Conservation (phyloP, 1,140 invertebrate genomes). For the Dreissena rostriformis region DNA sequence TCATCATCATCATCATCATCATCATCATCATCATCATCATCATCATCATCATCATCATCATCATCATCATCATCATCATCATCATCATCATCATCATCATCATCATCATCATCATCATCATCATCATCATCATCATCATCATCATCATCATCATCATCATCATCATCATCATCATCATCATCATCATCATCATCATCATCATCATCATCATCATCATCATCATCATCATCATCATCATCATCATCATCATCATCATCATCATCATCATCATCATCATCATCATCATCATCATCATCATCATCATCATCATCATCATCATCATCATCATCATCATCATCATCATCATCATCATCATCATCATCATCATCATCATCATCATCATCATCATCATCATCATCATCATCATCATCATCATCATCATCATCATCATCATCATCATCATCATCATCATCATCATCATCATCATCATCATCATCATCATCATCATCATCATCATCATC, state of each 20-base stretch:
- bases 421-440: slow-evolving; percentile 43
- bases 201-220: slow-evolving; percentile 42
- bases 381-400: slow-evolving; percentile 42
- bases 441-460: slow-evolving; percentile 42
- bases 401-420: slow-evolving; percentile 39
- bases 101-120: slow-evolving; percentile 39
- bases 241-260: slow-evolving; percentile 43
- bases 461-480: slow-evolving; percentile 39
- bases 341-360: slow-evolving; percentile 39
- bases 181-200: slow-evolving; percentile 43
- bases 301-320: slow-evolving; percentile 43
- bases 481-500: slow-evolving; percentile 43
- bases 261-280: slow-evolving; percentile 42
- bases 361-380: slow-evolving; percentile 43
- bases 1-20: slow-evolving; percentile 43
- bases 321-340: slow-evolving; percentile 42
- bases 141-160: slow-evolving; percentile 42
- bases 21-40: slow-evolving; percentile 42
- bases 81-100: slow-evolving; percentile 42
- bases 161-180: slow-evolving; percentile 39
- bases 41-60: slow-evolving; percentile 39
- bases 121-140: slow-evolving; percentile 43
- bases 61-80: slow-evolving; percentile 43
- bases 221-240: slow-evolving; percentile 39
- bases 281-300: slow-evolving; percentile 39